Conservation (phyloP, 53 echinoderm and acorn worm species). For the Pentamera pediparva region DNA sequence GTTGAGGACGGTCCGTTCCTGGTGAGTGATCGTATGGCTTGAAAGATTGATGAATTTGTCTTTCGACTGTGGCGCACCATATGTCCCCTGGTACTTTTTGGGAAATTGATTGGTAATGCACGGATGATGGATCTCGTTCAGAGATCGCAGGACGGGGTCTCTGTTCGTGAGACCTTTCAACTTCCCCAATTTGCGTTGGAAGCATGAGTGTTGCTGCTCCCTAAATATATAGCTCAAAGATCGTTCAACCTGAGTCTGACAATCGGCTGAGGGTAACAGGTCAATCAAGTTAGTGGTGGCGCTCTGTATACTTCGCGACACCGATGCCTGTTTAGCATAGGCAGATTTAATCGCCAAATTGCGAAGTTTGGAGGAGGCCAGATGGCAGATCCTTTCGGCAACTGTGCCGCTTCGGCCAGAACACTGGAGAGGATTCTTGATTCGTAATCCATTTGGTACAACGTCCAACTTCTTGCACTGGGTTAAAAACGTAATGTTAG, state of each 20-base stretch:
- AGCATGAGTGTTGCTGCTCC: not conserved
- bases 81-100: not conserved
- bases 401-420: not conserved
- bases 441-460: not conserved
- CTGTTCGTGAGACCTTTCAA: not conserved
- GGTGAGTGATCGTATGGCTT: not conserved
- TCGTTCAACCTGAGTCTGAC: not conserved
- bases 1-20: constrained; percentile 1
- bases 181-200: not conserved
- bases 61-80: not conserved
- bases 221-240: not conserved
- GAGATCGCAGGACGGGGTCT: not conserved
- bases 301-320: not conserved
- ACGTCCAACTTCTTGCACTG: constrained; percentile 3
- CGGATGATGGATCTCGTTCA: not conserved
- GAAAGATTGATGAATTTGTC: constrained; percentile 1
- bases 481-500: not conserved
- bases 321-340: not conserved
- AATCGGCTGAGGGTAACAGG: not conserved
- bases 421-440: not conserved
- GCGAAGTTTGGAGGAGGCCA: constrained; percentile 2
- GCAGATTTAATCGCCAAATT: constrained; percentile 1
- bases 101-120: constrained; percentile 2
- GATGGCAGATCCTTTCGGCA: constrained; percentile 3
- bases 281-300: not conserved